Conservation (phyloP, 2,113 vertebrate species). For the Poeciliopsis prolifica region DNA sequence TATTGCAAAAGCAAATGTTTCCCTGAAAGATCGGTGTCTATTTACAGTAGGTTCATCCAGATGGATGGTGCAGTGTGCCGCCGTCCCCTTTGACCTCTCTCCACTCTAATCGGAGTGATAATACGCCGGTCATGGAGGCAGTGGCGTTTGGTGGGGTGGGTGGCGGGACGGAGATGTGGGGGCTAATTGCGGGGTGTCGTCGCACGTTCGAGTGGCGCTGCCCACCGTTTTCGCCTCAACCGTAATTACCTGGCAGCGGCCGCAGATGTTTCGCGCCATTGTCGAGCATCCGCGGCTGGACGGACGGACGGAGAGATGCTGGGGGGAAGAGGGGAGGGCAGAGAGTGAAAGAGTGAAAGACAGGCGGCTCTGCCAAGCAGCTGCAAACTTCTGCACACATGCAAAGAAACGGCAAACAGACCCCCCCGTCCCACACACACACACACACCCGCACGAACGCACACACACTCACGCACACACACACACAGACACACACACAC, state of each 20-base stretch:
- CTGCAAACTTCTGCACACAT: slow-evolving; percentile 55
- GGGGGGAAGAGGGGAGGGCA: slow-evolving; percentile 7
- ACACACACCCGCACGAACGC: no score
- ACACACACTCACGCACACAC: no score
- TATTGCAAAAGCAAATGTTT: no score
- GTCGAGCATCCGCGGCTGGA: slow-evolving; percentile 50
- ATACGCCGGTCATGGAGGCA: slow-evolving; percentile 49
- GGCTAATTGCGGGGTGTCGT: slow-evolving; percentile 68
- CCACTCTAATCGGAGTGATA: slow-evolving; percentile 47
- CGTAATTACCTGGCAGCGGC: slow-evolving; percentile 69
- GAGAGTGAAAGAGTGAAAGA: slow-evolving; percentile 27
- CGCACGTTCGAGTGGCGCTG: slow-evolving; percentile 42
- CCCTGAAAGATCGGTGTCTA: neutral
- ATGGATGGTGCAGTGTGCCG: neutral
- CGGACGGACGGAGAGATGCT: slow-evolving; percentile 6
- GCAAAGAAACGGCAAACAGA: slow-evolving; percentile 47
- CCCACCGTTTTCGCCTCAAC: slow-evolving; percentile 60
- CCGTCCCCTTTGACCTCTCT: slow-evolving; percentile 28
- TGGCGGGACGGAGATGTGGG: slow-evolving; percentile 49
- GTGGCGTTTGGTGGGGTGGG: neutral
- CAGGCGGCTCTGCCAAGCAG: slow-evolving; percentile 20
- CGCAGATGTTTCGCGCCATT: slow-evolving; percentile 66
- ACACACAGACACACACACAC: no score
- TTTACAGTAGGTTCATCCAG: neutral
- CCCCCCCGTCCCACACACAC: neutral